Percentiles rank a stretch among this genome's conserved stretches.
phyloP scores from a whole-genome alignment of 2,888 invertebrate species.

The Uloborus plumipes region DNA sequence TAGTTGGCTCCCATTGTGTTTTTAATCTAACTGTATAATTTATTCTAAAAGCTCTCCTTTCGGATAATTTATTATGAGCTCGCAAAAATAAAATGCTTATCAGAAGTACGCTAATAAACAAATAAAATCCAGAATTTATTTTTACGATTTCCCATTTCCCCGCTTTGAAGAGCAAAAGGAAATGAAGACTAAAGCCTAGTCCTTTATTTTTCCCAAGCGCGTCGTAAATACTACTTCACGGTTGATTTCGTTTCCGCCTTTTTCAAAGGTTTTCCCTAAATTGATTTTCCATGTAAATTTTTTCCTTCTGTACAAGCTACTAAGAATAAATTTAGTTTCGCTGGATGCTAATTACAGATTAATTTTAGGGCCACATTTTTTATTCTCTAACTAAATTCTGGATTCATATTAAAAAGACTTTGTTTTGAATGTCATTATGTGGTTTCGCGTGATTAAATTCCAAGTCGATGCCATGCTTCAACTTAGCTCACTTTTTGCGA shows the following conservation, averaged over 20 bases:
- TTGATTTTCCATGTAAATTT: conserved; percentile 61
- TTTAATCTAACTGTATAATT: too few relatives aligned
- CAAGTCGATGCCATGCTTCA: not conserved
- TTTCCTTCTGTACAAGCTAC: conserved; percentile 10
- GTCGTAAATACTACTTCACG: conserved; percentile 55
- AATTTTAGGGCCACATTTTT: conserved; percentile 41
- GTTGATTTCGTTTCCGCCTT: conserved; percentile 41
- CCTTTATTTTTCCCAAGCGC: conserved; percentile 56
- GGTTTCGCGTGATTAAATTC: conserved; percentile 28
- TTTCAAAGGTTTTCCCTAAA: conserved; percentile 36
- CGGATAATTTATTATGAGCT: too few relatives aligned
- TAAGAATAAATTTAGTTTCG: conserved; percentile 43
- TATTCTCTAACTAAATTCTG: not conserved
- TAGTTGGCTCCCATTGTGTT: too few relatives aligned
- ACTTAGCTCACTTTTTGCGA: not conserved
- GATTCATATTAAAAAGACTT: conserved; percentile 24
- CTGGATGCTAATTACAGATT: conserved; percentile 56
- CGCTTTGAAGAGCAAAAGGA: conserved; percentile 40
- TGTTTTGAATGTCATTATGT: conserved; percentile 32
- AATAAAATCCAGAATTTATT: conserved; percentile 51
- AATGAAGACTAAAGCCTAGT: conserved; percentile 46
- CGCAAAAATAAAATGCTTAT: conserved; percentile 21
- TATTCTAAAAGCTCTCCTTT: too few relatives aligned
- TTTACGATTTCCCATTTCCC: conserved; percentile 46
- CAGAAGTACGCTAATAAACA: conserved; percentile 54